Evolutionary conservation across 2,888 invertebrate genomes (phyloP), one percentile per base, ranked within the genome.

Genomic region (Rhagophthalmus giganteus): DNA sequence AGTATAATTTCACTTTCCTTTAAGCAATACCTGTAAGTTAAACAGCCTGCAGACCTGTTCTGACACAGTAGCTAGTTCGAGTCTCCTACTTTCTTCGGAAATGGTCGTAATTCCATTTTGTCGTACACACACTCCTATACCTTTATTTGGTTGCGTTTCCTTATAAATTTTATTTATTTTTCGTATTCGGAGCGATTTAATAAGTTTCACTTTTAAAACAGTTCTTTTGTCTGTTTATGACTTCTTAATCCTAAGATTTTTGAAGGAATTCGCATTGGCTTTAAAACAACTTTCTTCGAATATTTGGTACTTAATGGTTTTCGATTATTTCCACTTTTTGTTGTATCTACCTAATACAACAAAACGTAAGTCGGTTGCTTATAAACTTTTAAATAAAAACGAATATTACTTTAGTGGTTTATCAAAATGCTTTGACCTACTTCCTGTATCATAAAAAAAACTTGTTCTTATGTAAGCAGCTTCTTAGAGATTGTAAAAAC

Each of bases 11-110:
- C 50, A 50, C 50, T 50, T 50, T 50, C 44, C 39, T 50, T 50
- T 38, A 50, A 44, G 38, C 44, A 39, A 42, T 44, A 35, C 32
- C 16, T 13, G 10, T 25, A 31, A 27, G 27, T 35, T 37, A 41
- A 42, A 37, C 35, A 49, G 28, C 20, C 34, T 27, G 27, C 37
- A 25, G 34, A 44, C 44, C 33, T 34, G 42, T 34, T 44, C 13
- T 65, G 62, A 63, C 63, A 63, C 58, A 64, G 55, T 64, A 58
- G 57, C 59, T 55, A 61, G 59, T 58, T 55, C 62, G 60, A 60
- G 46, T 62, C 62, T 61, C 59, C 58, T 60, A 60, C 61, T 62
- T 62, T 62, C 61, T 46, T 54, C 46, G 49, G 54, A 38, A 45
- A 45, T 20, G 26, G 12, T 28, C 10, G 39, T 28, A 28, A 28